phyloP scores from a whole-genome alignment of 37 sponge, comb jelly and placozoan genomes.

The Aphrocallistes beatrix region DNA sequence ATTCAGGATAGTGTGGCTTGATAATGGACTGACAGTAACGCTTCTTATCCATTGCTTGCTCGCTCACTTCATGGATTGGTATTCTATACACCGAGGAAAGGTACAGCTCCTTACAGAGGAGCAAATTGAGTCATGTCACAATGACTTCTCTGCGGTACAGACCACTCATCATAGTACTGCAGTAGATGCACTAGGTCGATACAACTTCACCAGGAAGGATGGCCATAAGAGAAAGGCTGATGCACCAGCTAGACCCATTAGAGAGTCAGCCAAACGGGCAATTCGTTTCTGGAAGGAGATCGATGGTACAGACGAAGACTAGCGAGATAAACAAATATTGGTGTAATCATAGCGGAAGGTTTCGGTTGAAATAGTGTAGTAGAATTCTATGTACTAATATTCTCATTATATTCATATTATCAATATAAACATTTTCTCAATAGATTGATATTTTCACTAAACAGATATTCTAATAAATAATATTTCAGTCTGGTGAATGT shows the following conservation, averaged over 20 bases:
- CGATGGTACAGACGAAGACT: background rate
- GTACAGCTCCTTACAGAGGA: background rate
- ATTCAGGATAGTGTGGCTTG: background rate
- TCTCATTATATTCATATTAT: no score
- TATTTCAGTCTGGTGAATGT: no score
- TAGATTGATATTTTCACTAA: no score
- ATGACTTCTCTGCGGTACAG: background rate
- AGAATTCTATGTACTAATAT: no score
- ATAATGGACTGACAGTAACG: background rate
- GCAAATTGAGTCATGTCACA: constrained; percentile 17
- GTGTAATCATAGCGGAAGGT: no score
- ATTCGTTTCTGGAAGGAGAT: background rate
- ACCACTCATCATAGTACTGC: constrained; percentile 8
- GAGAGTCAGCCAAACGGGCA: background rate
- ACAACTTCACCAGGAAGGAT: background rate
- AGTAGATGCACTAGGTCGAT: background rate
- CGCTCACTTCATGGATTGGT: background rate
- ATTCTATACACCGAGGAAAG: background rate
- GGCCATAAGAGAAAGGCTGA: background rate
- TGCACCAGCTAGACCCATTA: background rate
- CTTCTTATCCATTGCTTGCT: background rate
- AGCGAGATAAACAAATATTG: no score
- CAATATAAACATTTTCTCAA: no score
- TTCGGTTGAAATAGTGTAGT: no score
- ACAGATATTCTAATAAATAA: no score